Percentiles rank a stretch among this genome's conserved stretches.
phyloP scores from a whole-genome alignment of 2,888 invertebrate species.

The Crocallis elinguaria region DNA sequence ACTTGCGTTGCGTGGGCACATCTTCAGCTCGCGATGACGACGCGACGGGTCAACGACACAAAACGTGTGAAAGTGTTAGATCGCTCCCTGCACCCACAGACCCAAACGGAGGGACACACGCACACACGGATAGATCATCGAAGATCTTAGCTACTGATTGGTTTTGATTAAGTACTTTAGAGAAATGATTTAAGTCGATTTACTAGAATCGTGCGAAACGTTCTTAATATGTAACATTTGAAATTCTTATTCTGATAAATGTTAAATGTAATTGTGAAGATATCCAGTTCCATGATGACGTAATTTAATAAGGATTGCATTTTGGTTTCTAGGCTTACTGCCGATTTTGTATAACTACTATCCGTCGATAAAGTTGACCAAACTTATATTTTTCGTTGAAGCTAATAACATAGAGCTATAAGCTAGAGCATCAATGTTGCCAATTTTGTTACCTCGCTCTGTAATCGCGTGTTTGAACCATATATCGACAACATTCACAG shows the following conservation, averaged over 20 bases:
- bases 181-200: too few relatives aligned
- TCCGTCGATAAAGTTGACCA: too few relatives aligned
- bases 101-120: constrained; percentile 14
- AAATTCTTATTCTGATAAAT: too few relatives aligned
- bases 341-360: too few relatives aligned
- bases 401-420: too few relatives aligned
- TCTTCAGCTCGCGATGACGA: constrained; percentile 58
- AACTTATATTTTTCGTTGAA: too few relatives aligned
- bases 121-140: constrained; percentile 13
- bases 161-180: neutral
- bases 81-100: constrained; percentile 71
- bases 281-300: too few relatives aligned
- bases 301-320: too few relatives aligned
- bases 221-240: too few relatives aligned
- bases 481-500: constrained; percentile 7
- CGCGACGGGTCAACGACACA: constrained; percentile 77
- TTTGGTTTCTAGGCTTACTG: too few relatives aligned
- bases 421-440: neutral
- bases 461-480: constrained; percentile 6
- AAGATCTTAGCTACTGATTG: constrained; percentile 2
- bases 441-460: neutral
- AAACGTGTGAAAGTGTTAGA: constrained; percentile 79
- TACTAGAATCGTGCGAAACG: too few relatives aligned
- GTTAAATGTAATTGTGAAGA: too few relatives aligned
- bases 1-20: constrained; percentile 57